phyloP scores from a whole-genome alignment of 2,113 vertebrate genomes.

The Noturus placidus region DNA sequence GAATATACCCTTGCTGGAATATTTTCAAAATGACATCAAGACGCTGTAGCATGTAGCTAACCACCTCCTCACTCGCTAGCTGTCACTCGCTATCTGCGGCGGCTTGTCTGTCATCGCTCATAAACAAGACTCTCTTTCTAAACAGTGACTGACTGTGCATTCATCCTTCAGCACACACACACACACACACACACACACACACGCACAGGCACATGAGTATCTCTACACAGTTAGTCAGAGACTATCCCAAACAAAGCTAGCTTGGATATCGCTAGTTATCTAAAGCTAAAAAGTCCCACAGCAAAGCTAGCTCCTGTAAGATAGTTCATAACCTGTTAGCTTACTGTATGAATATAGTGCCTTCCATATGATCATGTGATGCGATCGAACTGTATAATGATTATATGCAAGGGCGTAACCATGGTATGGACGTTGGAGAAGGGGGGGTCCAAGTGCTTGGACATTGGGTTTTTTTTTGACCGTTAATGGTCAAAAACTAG shows the following conservation, averaged over 20 bases:
- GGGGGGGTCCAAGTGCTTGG: too few species aligned
- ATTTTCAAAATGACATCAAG: not conserved
- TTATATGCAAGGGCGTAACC: too few species aligned
- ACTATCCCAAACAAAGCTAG: not conserved
- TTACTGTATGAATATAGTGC: not conserved
- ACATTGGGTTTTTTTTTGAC: too few species aligned
- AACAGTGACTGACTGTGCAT: constrained; percentile 48
- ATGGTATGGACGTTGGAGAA: too few species aligned
- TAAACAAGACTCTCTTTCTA: constrained; percentile 56
- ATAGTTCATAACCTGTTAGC: not conserved
- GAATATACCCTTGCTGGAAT: not conserved
- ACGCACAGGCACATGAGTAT: not conserved
- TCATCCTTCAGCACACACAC: not conserved
- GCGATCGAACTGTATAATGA: not conserved
- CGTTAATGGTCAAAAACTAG: too few species aligned
- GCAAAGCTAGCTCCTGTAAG: not conserved
- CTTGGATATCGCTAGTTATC: not conserved
- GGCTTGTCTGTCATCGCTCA: constrained; percentile 54
- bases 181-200: constrained; percentile 23
- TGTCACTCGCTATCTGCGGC: constrained; percentile 53
- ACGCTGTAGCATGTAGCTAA: not conserved
- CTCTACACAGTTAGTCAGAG: constrained; percentile 17
- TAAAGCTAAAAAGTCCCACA: not conserved
- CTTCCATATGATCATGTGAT: not conserved
- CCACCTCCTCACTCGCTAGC: not conserved